Conservation (phyloP, 2,113 vertebrate genomes). For the Cryptotis parvus region DNA sequence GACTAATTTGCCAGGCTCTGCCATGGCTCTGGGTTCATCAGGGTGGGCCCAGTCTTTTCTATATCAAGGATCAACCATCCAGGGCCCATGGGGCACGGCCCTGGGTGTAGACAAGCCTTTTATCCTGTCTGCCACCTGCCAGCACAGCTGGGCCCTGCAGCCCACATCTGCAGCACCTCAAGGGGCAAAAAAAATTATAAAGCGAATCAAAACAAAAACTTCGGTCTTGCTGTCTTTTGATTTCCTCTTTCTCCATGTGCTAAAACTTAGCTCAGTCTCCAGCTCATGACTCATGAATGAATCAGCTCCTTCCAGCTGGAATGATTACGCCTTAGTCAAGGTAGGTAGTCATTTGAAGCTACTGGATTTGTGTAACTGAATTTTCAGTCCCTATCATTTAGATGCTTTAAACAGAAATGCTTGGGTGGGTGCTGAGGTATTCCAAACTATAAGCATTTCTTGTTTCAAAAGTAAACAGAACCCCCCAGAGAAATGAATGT, state of each 20-base stretch:
- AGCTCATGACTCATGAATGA: background rate
- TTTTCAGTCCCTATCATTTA: conserved; percentile 51
- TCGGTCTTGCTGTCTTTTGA: background rate
- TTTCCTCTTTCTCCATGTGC: background rate
- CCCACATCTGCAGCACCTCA: no score
- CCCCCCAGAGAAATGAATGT: background rate
- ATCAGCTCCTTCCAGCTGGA: background rate
- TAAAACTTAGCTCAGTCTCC: background rate
- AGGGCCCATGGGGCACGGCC: no score
- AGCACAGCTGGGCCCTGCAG: no score
- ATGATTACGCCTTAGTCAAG: background rate
- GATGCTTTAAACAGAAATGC: conserved; percentile 24
- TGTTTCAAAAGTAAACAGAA: conserved; percentile 18
- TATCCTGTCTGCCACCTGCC: no score
- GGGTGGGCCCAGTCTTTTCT: no score
- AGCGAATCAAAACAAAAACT: no score
- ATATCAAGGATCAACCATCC: no score
- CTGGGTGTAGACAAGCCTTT: no score
- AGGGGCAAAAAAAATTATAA: no score
- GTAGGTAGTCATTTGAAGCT: background rate
- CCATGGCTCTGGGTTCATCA: no score
- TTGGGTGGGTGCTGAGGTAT: background rate
- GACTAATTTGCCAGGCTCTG: no score
- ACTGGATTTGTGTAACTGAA: conserved; percentile 39
- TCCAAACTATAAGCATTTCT: conserved; percentile 41